Percentiles rank a stretch among this genome's conserved stretches.
These are phyloP conservation scores for Zootermopsis nevadensis DNA, from an alignment of 2,888 invertebrate genomes.

Conservation along the genomic window DNA sequence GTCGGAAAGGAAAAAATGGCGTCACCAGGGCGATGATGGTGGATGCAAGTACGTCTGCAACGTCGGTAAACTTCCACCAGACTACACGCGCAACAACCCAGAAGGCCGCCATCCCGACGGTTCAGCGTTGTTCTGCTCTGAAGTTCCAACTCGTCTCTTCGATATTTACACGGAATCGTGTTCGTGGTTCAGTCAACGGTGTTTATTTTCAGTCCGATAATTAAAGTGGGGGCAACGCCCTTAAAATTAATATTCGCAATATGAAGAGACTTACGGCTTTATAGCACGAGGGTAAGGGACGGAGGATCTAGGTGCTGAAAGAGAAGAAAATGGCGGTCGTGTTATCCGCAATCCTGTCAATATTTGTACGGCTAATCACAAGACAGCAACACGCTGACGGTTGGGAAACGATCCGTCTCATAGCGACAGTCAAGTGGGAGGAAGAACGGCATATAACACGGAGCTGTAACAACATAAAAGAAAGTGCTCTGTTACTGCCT, in stretches of 20 bases:
- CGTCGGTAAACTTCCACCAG: too few species aligned
- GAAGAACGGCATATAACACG: not conserved
- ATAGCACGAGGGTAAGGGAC: not conserved
- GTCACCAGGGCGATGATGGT: too few species aligned
- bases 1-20: too few species aligned
- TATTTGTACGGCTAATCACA: conserved; percentile 20
- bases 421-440: not conserved
- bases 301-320: not conserved
- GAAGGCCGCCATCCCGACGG: too few species aligned
- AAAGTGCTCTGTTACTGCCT: too few species aligned
- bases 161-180: not conserved
- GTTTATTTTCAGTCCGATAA: not conserved
- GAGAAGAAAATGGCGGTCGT: conserved; percentile 16
- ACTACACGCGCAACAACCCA: too few species aligned
- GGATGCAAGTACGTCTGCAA: too few species aligned
- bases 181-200: not conserved
- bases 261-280: not conserved
- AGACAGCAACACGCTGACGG: conserved; percentile 20
- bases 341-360: conserved; percentile 22
- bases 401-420: conserved; percentile 9
- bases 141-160: too few species aligned
- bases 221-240: not conserved
- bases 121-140: too few species aligned
- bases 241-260: not conserved
- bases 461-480: not conserved